Percentiles rank a stretch among this genome's conserved stretches.
Evolutionary conservation across 2,888 invertebrate genomes (phyloP).

Genomic region (Allacma fusca): DNA sequence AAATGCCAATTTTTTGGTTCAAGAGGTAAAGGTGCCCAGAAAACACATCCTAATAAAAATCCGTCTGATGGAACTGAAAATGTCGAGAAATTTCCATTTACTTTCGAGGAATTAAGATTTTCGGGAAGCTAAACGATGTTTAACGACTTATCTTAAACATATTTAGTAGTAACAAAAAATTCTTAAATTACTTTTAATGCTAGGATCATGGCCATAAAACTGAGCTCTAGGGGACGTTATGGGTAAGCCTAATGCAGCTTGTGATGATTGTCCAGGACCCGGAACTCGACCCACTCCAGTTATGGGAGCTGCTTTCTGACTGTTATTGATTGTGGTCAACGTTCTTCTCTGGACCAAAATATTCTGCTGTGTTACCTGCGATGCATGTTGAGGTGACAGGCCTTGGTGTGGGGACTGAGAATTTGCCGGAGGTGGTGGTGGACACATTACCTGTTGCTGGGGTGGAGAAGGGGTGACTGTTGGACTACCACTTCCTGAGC

Average conservation of each 20-base stretch:
- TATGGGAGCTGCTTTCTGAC: slow-evolving; percentile 56
- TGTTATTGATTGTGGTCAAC: slow-evolving; percentile 69
- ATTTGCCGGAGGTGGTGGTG: slow-evolving; percentile 53
- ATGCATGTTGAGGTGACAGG: slow-evolving; percentile 49
- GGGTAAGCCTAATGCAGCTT: slow-evolving; percentile 58
- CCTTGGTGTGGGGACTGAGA: slow-evolving; percentile 32
- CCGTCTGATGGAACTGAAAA: slow-evolving; percentile 76
- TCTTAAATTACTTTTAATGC: slow-evolving; percentile 72
- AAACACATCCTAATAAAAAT: slow-evolving; percentile 91
- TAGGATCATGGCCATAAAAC: slow-evolving; percentile 93
- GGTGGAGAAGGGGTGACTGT: slow-evolving; percentile 34
- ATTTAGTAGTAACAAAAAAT: slow-evolving; percentile 13
- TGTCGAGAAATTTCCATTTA: slow-evolving; percentile 13
- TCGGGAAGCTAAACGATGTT: too few relatives aligned
- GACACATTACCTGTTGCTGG: slow-evolving; percentile 67
- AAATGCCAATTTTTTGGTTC: slow-evolving; percentile 71
- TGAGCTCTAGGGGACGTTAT: slow-evolving; percentile 67
- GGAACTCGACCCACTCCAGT: slow-evolving; percentile 49
- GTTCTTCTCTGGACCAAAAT: slow-evolving; percentile 65
- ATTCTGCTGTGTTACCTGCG: slow-evolving; percentile 50
- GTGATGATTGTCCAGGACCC: slow-evolving; percentile 48
- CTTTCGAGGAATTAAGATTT: too few relatives aligned
- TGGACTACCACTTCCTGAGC: slow-evolving; percentile 36
- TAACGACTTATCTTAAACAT: too few relatives aligned
- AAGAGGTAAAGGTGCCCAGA: slow-evolving; percentile 67